These are phyloP conservation scores for Euglossa dilemma DNA, from an alignment of 1,140 invertebrate genomes.

Conservation along the genomic window DNA sequence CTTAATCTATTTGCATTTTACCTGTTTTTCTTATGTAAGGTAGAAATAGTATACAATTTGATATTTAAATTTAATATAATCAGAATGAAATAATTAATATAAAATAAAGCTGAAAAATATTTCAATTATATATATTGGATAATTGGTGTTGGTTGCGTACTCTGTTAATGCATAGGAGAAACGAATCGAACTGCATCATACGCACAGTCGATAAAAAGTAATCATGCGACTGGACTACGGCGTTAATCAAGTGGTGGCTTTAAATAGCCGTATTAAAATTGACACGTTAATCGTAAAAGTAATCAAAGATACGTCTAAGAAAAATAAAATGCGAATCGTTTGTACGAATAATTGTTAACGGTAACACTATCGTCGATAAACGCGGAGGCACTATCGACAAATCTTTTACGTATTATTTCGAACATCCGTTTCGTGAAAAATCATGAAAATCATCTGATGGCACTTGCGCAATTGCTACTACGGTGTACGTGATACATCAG, in stretches of 20 bases:
- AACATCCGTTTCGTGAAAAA: constrained; percentile 66
- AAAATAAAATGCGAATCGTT: constrained; percentile 30
- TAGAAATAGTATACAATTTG: no score
- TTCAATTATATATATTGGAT: not conserved
- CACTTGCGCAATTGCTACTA: constrained; percentile 58
- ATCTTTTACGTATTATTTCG: constrained; percentile 68
- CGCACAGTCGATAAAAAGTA: not conserved
- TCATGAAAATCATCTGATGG: constrained; percentile 60
- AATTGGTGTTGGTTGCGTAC: not conserved
- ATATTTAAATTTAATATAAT: no score
- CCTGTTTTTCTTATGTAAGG: no score
- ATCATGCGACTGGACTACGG: not conserved
- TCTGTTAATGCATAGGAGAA: not conserved
- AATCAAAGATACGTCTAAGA: no score
- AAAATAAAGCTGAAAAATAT: not conserved
- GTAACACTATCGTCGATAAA: constrained; percentile 2
- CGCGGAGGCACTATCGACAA: constrained; percentile 5
- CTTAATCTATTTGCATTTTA: not conserved
- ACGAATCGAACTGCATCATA: not conserved
- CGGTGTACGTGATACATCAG: constrained; percentile 25
- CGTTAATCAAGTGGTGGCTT: constrained; percentile 46
- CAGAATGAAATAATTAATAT: not conserved
- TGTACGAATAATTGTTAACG: not conserved
- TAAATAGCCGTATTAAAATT: constrained; percentile 11
- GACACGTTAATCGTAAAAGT: not conserved